phyloP scores from a whole-genome alignment of 2,113 vertebrate species.

The Eretmodus cyanostictus region DNA sequence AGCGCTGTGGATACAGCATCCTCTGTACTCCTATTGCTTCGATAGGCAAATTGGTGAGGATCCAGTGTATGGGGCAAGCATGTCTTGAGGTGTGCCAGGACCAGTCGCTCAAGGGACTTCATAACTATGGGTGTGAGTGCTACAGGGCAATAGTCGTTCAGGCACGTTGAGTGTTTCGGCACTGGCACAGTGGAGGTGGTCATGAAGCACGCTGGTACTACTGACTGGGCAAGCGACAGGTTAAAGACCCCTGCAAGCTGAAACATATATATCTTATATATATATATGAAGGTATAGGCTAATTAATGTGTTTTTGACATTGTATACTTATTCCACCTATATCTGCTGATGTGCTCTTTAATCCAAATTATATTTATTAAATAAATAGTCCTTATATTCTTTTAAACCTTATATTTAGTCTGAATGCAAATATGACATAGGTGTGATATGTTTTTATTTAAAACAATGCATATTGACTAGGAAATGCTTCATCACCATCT shows the following conservation, averaged over 20 bases:
- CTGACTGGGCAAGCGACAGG: not conserved
- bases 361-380: not conserved
- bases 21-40: not conserved
- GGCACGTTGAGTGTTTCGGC: not conserved
- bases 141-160: not conserved
- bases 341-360: not conserved
- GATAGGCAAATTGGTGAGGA: not conserved
- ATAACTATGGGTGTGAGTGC: not conserved
- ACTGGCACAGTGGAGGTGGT: not conserved
- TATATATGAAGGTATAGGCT: not conserved
- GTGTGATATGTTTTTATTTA: constrained; percentile 64
- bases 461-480: constrained; percentile 51
- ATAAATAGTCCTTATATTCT: not conserved
- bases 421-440: not conserved
- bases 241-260: not conserved
- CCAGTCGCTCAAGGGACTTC: not conserved
- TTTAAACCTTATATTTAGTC: not conserved
- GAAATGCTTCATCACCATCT: constrained; percentile 37
- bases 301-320: not conserved
- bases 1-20: not conserved
- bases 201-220: not conserved
- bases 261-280: not conserved
- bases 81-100: not conserved
- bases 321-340: not conserved
- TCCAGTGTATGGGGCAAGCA: not conserved